These are phyloP conservation scores for Elysia crispata DNA, from an alignment of 2,888 invertebrate genomes.

Conservation along the genomic window DNA sequence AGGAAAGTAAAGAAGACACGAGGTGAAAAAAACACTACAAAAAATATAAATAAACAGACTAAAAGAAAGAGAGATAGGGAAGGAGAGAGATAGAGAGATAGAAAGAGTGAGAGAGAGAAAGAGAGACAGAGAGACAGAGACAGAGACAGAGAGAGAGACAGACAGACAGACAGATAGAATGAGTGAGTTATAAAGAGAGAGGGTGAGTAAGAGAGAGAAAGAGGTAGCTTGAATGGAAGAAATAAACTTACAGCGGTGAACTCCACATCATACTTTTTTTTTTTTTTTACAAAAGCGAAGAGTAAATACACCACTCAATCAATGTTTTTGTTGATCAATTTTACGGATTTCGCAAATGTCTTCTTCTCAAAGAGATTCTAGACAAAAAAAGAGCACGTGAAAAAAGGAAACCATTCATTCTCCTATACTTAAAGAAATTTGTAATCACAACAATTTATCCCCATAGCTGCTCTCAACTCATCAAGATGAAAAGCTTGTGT, in stretches of 20 bases:
- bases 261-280: not conserved
- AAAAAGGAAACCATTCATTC: too few relatives aligned
- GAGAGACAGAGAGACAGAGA: constrained; percentile 20
- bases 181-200: constrained; percentile 14
- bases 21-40: too few relatives aligned
- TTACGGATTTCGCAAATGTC: not conserved
- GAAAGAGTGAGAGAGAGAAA: constrained; percentile 25
- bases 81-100: constrained; percentile 31
- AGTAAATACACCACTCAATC: not conserved
- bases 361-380: too few relatives aligned
- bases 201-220: not conserved
- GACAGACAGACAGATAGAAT: constrained; percentile 23
- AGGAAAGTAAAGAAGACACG: not conserved
- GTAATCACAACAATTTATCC: too few relatives aligned
- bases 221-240: not conserved
- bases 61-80: not conserved
- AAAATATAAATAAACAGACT: too few relatives aligned
- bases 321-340: too few relatives aligned
- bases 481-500: too few relatives aligned
- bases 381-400: too few relatives aligned
- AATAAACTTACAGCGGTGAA: too few relatives aligned
- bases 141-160: constrained; percentile 30
- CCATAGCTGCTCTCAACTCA: too few relatives aligned
- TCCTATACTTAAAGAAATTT: too few relatives aligned
- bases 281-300: too few relatives aligned